These are phyloP conservation scores for Protobothrops flavoviridis DNA, from an alignment of 2,113 vertebrate genomes.

Conservation along the genomic window DNA sequence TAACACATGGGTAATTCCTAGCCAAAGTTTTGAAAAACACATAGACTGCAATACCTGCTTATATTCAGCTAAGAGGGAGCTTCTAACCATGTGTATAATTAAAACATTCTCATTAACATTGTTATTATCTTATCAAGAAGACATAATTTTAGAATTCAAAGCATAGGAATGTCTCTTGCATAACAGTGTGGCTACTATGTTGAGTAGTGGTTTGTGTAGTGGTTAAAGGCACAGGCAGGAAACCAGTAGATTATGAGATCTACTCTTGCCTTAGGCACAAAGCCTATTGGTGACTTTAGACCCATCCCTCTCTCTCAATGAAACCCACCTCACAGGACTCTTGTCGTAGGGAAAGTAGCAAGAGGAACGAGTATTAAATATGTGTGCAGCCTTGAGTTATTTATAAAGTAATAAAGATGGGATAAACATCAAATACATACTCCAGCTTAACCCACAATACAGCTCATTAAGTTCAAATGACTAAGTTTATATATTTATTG, in stretches of 20 bases:
- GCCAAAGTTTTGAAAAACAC: slow-evolving; percentile 25
- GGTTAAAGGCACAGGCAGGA: neutral
- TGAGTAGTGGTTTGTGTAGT: neutral
- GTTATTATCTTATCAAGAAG: neutral
- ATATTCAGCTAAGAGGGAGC: slow-evolving; percentile 26
- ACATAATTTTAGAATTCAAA: neutral
- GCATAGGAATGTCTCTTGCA: neutral
- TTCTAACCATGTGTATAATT: slow-evolving; percentile 30
- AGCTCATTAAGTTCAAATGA: neutral
- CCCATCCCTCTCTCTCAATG: neutral
- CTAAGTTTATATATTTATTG: no score
- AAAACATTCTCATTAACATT: slow-evolving; percentile 13
- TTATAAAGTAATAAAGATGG: neutral
- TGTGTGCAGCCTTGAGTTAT: neutral
- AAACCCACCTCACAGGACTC: neutral
- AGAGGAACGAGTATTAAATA: neutral
- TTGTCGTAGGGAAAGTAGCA: neutral
- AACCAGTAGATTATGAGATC: neutral
- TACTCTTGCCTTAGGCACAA: neutral
- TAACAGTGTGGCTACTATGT: neutral
- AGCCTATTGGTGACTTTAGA: neutral
- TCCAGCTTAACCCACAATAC: neutral
- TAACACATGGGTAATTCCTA: slow-evolving; percentile 55
- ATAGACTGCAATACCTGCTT: slow-evolving; percentile 18
- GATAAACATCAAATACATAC: neutral